These are phyloP conservation scores for Ptychochromis oligacanthus DNA, from an alignment of 2,113 vertebrate species.

Conservation along the genomic window DNA sequence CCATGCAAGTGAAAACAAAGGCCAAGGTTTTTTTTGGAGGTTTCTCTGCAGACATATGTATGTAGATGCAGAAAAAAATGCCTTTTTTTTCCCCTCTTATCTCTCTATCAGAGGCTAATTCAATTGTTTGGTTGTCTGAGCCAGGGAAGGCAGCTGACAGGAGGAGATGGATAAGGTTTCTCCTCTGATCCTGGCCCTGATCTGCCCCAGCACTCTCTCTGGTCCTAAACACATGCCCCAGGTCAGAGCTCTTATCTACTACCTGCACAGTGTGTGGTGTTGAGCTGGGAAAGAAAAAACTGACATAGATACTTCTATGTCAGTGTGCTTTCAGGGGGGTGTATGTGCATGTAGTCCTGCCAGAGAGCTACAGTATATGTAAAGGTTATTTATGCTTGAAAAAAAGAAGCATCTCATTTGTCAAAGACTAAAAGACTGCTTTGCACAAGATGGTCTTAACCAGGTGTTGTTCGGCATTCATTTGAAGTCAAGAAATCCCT, in stretches of 20 bases:
- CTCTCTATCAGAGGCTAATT: conserved; percentile 46
- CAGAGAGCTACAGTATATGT: neutral
- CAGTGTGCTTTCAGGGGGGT: neutral
- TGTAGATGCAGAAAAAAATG: neutral
- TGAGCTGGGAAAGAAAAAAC: neutral
- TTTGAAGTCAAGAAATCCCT: neutral
- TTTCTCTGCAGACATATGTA: neutral
- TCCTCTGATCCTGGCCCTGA: conserved; percentile 33
- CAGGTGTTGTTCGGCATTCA: neutral
- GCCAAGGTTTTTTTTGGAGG: conserved; percentile 8
- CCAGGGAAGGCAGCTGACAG: conserved; percentile 30
- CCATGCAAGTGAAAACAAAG: neutral
- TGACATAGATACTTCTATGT: neutral
- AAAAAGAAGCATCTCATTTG: neutral
- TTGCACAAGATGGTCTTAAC: neutral
- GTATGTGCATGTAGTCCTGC: neutral
- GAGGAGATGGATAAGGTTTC: conserved; percentile 27
- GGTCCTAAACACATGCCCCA: conserved; percentile 15
- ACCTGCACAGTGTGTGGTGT: conserved; percentile 1
- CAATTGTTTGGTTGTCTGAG: conserved; percentile 36
- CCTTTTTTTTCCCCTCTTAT: neutral
- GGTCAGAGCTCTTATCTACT: conserved; percentile 41
- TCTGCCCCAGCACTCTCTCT: neutral
- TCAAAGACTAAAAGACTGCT: neutral
- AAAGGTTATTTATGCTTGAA: neutral